These are phyloP conservation scores for Pycnomerus fuliginosus DNA, from an alignment of 2,888 invertebrate genomes.

Conservation along the genomic window DNA sequence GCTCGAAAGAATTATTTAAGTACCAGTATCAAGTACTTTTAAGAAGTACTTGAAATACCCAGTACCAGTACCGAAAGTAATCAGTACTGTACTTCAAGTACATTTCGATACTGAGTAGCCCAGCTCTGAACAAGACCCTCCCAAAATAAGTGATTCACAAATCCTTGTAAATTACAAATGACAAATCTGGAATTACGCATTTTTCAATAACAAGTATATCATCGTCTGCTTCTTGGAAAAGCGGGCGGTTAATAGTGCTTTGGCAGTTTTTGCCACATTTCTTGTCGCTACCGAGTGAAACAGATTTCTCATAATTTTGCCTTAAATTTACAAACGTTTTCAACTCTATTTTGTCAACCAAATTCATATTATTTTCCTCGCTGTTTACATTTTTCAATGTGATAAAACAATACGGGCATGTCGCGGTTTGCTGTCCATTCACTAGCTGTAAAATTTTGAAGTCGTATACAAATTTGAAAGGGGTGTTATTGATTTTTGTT, in stretches of 20 bases:
- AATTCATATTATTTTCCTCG: background rate
- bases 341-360: background rate
- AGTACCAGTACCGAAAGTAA: no score
- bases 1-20: no score
- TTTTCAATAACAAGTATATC: slow-evolving; percentile 1
- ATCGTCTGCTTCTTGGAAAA: background rate
- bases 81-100: no score
- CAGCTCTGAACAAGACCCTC: slow-evolving; percentile 1
- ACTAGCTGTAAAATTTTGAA: slow-evolving; percentile 1
- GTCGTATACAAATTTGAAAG: slow-evolving; percentile 3
- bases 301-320: no score
- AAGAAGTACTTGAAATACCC: no score
- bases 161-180: background rate
- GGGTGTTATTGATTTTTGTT: slow-evolving; percentile 2
- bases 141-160: slow-evolving; percentile 2
- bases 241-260: slow-evolving; percentile 1
- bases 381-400: background rate
- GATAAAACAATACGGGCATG: background rate
- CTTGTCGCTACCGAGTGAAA: no score
- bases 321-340: no score
- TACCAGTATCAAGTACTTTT: no score
- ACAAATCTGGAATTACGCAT: background rate
- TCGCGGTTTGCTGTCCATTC: background rate
- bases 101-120: no score
- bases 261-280: background rate